Evolutionary conservation across 2,888 invertebrate genomes (phyloP), one percentile per base, ranked within the genome.

Genomic region (Lithophane semibrunnea): DNA sequence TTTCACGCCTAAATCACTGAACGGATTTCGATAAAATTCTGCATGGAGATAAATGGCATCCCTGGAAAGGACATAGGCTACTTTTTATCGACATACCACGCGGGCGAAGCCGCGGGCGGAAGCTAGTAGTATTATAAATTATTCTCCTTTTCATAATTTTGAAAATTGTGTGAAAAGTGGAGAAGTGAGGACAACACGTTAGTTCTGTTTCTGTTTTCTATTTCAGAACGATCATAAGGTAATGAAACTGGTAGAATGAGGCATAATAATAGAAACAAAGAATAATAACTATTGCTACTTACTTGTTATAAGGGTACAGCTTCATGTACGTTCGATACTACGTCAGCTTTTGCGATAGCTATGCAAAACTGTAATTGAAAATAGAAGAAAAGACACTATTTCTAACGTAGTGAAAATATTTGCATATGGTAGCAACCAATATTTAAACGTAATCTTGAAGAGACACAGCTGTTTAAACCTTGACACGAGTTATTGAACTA

Each of bases 321-420:
- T 44, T 16, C 44, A 13, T 54, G 44, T 29, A 61, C n/a, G 13
- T 56, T 56, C n/a, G 47, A 42, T 61, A 67, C 58, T 52, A 67
- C 9, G 68, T 60, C 77, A 69, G 54, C 65, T 66, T 29, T 47
- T 10, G 52, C 70, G 80, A 80, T 80, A 78, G 58, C 84, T 63
- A 80, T 80, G 80, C 84, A 83, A 80, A 80, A 77, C 44, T 67
- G 13, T 24, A 24, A 66, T n/a, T 54, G 24, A 58, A 66, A 37
- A 61, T 83, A 44, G 5, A 69, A 29, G 60, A 66, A 81, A 66
- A 73, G 0, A 24, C 18, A 37, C 37, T 37, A 18, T 29, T 61
- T 21, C 21, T 47, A 5, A 18, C 18, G 13, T 12, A 1, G 29
- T 54, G n/a, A 18, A 42, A n/a, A 58, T 37, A 47, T n/a, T 42